Evolutionary conservation across 2,113 vertebrate genomes (phyloP).

Genomic region (Xyrauchen texanus): DNA sequence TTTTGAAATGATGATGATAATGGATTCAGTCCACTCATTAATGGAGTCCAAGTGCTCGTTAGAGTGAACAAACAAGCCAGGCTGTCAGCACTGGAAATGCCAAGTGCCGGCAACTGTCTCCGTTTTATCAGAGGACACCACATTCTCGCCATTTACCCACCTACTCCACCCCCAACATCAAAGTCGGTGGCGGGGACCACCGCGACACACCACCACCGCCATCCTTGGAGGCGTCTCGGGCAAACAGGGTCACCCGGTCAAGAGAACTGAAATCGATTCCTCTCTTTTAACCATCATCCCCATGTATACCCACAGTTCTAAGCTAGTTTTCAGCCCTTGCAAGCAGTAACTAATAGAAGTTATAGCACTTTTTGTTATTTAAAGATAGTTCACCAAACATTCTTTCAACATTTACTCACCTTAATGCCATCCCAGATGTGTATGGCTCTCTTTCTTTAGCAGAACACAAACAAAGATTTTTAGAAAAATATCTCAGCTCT

Average conservation of each 20-base stretch:
- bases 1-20: slow-evolving; percentile 99
- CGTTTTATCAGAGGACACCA: slow-evolving; percentile 95
- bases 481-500: no score
- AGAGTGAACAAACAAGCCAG: slow-evolving; percentile 98
- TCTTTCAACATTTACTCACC: no score
- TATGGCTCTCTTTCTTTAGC: no score
- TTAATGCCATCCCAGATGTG: no score
- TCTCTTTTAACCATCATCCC: neutral
- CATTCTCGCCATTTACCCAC: slow-evolving; percentile 93
- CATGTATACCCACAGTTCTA: no score
- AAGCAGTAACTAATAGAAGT: no score
- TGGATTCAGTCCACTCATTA: slow-evolving; percentile 99
- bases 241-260: slow-evolving; percentile 67
- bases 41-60: slow-evolving; percentile 99
- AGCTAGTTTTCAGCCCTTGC: no score
- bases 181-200: slow-evolving; percentile 40
- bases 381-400: no score
- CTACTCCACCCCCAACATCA: slow-evolving; percentile 56
- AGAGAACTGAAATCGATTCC: slow-evolving; percentile 73
- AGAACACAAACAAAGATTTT: no score
- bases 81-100: slow-evolving; percentile 97
- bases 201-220: slow-evolving; percentile 54
- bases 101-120: slow-evolving; percentile 90
- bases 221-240: slow-evolving; percentile 63
- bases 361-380: no score